Percentiles rank a stretch among this genome's conserved stretches.
phyloP scores from a whole-genome alignment of 2,113 vertebrate genomes.

The Bufo bufo region DNA sequence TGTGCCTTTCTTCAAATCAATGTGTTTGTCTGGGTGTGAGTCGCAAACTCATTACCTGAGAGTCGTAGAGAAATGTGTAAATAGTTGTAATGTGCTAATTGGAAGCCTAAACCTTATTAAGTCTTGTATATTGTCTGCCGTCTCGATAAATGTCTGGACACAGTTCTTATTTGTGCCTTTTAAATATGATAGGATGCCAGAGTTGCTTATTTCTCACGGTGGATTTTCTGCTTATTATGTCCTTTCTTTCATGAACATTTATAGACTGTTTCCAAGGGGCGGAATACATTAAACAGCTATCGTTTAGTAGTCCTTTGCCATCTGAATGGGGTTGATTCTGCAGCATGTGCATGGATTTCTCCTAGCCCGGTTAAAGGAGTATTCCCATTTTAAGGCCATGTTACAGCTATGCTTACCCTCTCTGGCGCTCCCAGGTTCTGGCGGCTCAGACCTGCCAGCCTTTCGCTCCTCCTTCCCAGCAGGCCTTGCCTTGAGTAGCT shows the following conservation, averaged over 20 bases:
- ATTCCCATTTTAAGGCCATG: too few species aligned
- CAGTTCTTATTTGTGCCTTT: not conserved
- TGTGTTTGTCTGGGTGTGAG: not conserved
- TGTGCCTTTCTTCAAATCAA: not conserved
- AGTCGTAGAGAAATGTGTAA: not conserved
- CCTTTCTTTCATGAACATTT: not conserved
- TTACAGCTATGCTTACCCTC: too few species aligned
- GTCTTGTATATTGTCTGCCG: not conserved
- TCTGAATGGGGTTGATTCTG: not conserved
- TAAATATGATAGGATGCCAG: not conserved
- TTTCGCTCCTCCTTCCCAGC: too few species aligned
- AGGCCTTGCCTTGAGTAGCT: too few species aligned
- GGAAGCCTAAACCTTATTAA: not conserved
- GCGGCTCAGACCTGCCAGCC: too few species aligned
- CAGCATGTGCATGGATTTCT: not conserved
- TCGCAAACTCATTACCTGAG: conserved; percentile 13
- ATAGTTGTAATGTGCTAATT: conserved; percentile 6
- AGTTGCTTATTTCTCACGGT: not conserved
- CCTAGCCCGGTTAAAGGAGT: not conserved
- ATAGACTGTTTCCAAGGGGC: not conserved
- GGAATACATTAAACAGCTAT: not conserved
- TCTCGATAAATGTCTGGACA: not conserved
- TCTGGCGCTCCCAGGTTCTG: too few species aligned
- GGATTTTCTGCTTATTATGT: not conserved
- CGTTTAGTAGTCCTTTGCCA: not conserved